Conservation (phyloP, 2,888 invertebrate species). For the Thecocarcelia acutangulata region DNA sequence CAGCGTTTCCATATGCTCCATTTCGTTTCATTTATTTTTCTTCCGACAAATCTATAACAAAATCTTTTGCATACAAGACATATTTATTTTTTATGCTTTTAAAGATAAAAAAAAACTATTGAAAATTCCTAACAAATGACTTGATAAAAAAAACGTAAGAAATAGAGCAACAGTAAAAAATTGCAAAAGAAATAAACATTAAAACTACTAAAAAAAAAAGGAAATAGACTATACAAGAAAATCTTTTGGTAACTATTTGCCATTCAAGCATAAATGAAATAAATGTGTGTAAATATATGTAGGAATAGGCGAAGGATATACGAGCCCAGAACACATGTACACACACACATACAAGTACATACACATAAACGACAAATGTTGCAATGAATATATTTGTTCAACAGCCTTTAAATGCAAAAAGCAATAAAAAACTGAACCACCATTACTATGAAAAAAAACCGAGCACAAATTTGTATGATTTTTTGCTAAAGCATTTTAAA, state of each 20-base stretch:
- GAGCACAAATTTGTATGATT: conserved; percentile 14
- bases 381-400: conserved; percentile 79
- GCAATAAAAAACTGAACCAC: conserved; percentile 60
- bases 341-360: not conserved
- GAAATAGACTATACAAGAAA: conserved; percentile 71
- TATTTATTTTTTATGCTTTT: conserved; percentile 51
- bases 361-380: conserved; percentile 75
- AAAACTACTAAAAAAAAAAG: conserved; percentile 23
- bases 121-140: conserved; percentile 65
- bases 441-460: conserved; percentile 25
- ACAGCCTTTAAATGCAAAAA: conserved; percentile 60
- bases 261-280: conserved; percentile 78
- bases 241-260: conserved; percentile 79
- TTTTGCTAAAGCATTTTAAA: not conserved
- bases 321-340: not conserved
- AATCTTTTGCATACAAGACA: conserved; percentile 70
- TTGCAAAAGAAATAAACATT: conserved; percentile 42
- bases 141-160: conserved; percentile 29
- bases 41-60: conserved; percentile 48
- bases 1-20: conserved; percentile 50
- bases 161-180: conserved; percentile 60
- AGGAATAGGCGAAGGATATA: conserved; percentile 22
- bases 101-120: conserved; percentile 26
- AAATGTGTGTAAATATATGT: conserved; percentile 59
- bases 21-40: conserved; percentile 22